Conservation (phyloP, 2,888 invertebrate genomes). For the Thymelicus sylvestris region DNA sequence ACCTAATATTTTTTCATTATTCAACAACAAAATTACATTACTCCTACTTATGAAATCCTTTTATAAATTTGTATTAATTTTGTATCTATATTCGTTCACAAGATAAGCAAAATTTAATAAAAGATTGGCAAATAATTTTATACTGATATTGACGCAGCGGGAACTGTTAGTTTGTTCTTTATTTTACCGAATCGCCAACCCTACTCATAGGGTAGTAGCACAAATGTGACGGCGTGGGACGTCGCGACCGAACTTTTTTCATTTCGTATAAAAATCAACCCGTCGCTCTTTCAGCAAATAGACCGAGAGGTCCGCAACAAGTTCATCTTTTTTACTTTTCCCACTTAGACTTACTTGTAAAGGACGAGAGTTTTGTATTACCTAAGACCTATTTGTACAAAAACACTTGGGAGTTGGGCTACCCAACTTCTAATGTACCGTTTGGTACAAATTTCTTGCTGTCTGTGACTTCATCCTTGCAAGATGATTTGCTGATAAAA, state of each 20-base stretch:
- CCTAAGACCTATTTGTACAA: not conserved
- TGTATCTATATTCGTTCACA: too few relatives aligned
- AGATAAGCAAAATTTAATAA: too few relatives aligned
- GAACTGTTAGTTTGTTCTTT: constrained; percentile 5
- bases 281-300: constrained; percentile 24
- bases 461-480: too few relatives aligned
- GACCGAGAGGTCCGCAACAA: constrained; percentile 17
- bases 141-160: not conserved
- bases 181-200: constrained; percentile 14
- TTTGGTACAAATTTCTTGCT: not conserved
- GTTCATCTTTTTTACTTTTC: constrained; percentile 22
- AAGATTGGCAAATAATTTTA: not conserved
- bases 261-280: constrained; percentile 48
- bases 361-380: constrained; percentile 1
- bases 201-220: constrained; percentile 44
- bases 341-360: constrained; percentile 9
- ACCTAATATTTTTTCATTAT: too few relatives aligned
- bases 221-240: constrained; percentile 57
- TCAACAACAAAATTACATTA: too few relatives aligned
- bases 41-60: too few relatives aligned
- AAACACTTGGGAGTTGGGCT: not conserved
- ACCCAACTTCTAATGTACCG: constrained; percentile 5
- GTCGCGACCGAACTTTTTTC: constrained; percentile 62
- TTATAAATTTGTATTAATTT: too few relatives aligned
- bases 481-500: too few relatives aligned